These are phyloP conservation scores for Brachionus manjavacas DNA, from an alignment of 1,140 invertebrate species.

Conservation along the genomic window DNA sequence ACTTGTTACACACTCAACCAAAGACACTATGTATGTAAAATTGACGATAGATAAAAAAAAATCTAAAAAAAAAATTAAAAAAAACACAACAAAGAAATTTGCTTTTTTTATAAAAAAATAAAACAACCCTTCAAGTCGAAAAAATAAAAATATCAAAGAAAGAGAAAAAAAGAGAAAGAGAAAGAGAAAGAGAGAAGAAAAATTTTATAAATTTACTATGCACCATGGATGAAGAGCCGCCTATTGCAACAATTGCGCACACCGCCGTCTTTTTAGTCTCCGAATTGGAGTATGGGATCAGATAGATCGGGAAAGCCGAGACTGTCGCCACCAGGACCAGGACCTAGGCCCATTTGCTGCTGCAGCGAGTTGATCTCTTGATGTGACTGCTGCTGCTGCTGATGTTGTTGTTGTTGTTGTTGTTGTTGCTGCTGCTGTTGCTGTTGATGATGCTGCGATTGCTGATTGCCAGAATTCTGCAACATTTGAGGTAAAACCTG, in stretches of 20 bases:
- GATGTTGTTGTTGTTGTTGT: no score
- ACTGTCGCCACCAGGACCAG: constrained; percentile 3
- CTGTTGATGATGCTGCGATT: not conserved
- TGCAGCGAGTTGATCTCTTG: constrained; percentile 13
- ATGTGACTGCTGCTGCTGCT: not conserved
- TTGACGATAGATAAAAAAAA: not conserved
- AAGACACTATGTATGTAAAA: not conserved
- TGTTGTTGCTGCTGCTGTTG: not conserved
- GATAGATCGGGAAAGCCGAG: constrained; percentile 18
- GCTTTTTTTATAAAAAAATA: not conserved
- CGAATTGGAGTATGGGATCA: constrained; percentile 17
- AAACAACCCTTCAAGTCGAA: not conserved
- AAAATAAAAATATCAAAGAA: not conserved
- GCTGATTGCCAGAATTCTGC: not conserved
- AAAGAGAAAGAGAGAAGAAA: not conserved
- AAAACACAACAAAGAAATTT: not conserved
- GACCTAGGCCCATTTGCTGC: not conserved
- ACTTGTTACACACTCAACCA: not conserved
- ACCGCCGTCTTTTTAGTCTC: not conserved
- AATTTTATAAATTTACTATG: not conserved
- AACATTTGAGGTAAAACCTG: not conserved
- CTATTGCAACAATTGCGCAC: no score
- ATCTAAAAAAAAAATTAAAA: not conserved
- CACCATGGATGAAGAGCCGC: not conserved
- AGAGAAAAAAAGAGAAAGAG: not conserved